Conservation (phyloP, 2,797 vertebrate species). For the Pygocentrus nattereri region DNA sequence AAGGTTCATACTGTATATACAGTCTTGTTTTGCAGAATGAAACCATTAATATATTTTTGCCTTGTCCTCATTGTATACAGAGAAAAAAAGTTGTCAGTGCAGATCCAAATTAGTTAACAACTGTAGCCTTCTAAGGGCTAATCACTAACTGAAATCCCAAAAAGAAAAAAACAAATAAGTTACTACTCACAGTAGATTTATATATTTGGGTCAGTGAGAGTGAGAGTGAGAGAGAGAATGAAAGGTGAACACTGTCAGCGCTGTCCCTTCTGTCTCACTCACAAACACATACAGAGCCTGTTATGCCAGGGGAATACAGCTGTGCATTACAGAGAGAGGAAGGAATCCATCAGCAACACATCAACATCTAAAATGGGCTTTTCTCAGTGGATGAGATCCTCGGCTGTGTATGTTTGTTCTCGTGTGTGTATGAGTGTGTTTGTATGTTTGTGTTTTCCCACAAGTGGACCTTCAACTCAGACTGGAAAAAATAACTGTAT, state of each 20-base stretch:
- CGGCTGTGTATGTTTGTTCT: constrained; percentile 47
- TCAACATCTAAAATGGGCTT: constrained; percentile 66
- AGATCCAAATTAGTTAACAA: no score
- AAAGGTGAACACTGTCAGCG: neutral
- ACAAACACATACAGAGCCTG: constrained; percentile 13
- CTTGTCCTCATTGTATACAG: no score
- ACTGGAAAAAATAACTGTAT: neutral
- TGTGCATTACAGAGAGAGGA: constrained; percentile 64
- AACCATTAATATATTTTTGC: no score
- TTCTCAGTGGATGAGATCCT: constrained; percentile 57
- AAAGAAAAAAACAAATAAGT: no score
- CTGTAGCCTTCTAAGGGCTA: no score
- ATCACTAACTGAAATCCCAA: no score
- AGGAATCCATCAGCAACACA: constrained; percentile 64
- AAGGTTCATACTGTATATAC: no score
- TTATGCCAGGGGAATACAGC: constrained; percentile 47
- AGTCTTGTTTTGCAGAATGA: no score
- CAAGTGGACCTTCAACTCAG: constrained; percentile 3
- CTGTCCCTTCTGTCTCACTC: neutral
- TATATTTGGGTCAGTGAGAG: no score
- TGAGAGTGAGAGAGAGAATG: no score
- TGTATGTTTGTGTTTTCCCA: neutral
- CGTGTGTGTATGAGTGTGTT: neutral
- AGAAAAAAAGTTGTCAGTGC: no score
- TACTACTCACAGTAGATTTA: no score